Conservation (phyloP, 2,888 invertebrate species). For the Eupithecia pulchellata region DNA sequence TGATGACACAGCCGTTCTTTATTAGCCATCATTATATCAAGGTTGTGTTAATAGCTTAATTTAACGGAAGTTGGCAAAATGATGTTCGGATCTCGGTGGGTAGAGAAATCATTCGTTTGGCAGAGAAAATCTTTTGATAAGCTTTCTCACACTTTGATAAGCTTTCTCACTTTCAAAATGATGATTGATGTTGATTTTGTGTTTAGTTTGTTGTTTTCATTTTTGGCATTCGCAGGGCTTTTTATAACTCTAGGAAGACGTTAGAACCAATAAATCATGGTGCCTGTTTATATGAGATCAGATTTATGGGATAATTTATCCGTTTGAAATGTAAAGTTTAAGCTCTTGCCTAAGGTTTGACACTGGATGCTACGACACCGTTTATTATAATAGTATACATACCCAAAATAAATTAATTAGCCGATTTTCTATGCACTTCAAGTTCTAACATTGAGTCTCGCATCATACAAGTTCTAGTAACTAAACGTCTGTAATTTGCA, state of each 20-base stretch:
- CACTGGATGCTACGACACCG: too few species aligned
- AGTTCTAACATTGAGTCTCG: too few species aligned
- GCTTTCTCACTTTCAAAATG: slow-evolving; percentile 17
- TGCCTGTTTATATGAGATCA: too few species aligned
- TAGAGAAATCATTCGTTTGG: slow-evolving; percentile 18
- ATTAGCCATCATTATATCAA: slow-evolving; percentile 29
- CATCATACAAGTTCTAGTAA: too few species aligned
- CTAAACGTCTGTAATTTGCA: background rate
- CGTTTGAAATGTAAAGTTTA: too few species aligned
- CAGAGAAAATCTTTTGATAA: slow-evolving; percentile 13
- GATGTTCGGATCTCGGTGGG: background rate
- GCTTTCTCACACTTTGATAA: slow-evolving; percentile 13
- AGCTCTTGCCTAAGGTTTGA: too few species aligned
- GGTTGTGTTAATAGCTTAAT: slow-evolving; percentile 29
- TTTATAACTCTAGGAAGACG: background rate
- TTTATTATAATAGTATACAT: too few species aligned
- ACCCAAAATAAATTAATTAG: too few species aligned
- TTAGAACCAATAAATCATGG: too few species aligned
- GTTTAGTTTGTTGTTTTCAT: too few species aligned
- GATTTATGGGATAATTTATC: too few species aligned
- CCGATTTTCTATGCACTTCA: too few species aligned
- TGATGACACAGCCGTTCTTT: slow-evolving; percentile 25
- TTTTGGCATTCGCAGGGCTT: background rate
- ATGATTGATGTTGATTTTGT: slow-evolving; percentile 11
- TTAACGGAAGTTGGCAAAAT: slow-evolving; percentile 29